Conservation (phyloP, 2,113 vertebrate genomes). For the Poecilia latipinna region DNA sequence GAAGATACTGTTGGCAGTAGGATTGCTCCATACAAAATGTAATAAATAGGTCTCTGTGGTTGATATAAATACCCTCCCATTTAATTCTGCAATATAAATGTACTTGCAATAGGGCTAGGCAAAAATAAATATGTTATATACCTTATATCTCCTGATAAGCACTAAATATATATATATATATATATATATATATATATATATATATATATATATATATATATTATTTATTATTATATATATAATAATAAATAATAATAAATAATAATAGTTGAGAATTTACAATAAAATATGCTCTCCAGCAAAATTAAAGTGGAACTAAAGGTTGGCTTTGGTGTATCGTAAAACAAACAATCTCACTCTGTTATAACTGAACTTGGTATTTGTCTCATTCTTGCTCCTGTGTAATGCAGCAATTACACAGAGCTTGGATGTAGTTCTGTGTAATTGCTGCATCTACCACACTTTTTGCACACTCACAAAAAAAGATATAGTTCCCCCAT, state of each 20-base stretch:
- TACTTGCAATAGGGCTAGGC: not conserved
- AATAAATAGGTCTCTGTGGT: not conserved
- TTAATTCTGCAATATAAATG: not conserved
- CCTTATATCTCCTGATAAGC: not conserved
- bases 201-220: too few relatives aligned
- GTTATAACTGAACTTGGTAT: not conserved
- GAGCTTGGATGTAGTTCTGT: slow-evolving; percentile 4
- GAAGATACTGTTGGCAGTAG: not conserved
- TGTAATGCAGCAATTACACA: too few relatives aligned
- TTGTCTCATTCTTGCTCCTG: not conserved
- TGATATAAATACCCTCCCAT: not conserved
- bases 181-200: not conserved
- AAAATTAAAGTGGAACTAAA: not conserved
- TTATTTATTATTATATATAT: too few relatives aligned
- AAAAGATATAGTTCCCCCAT: too few relatives aligned
- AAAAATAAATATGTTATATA: not conserved
- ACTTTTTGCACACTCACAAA: not conserved
- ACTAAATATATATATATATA: not conserved
- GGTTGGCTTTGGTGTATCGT: not conserved
- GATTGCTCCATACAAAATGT: not conserved
- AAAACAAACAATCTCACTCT: not conserved
- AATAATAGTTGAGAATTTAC: not conserved
- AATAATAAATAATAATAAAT: too few relatives aligned
- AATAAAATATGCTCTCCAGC: not conserved
- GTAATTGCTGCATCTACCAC: slow-evolving; percentile 10